phyloP scores from a whole-genome alignment of 2,797 vertebrate species.

The Melanotaenia parkinsoni region DNA sequence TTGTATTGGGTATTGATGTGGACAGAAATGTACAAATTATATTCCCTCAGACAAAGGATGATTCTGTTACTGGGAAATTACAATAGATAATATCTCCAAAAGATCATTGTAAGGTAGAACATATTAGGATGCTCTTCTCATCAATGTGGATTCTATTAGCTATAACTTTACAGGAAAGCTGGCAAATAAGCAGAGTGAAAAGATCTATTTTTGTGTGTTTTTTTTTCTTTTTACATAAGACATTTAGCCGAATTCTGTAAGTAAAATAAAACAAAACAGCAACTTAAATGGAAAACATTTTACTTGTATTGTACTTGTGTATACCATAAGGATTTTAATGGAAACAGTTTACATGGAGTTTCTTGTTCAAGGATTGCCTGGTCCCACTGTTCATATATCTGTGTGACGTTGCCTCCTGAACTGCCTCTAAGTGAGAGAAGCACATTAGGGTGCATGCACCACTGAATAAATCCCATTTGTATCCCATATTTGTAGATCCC shows the following conservation, averaged over 20 bases:
- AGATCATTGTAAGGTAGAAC: not conserved
- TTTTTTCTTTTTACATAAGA: not conserved
- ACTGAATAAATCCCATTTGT: constrained; percentile 74
- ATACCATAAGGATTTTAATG: constrained; percentile 48
- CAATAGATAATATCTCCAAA: not conserved
- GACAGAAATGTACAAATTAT: not conserved
- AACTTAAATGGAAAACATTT: constrained; percentile 59
- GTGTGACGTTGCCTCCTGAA: constrained; percentile 28
- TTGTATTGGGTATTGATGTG: not conserved
- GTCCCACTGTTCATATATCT: constrained; percentile 23
- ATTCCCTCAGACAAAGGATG: not conserved
- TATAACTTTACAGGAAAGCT: constrained; percentile 32
- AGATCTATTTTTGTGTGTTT: not conserved
- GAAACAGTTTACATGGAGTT: constrained; percentile 45
- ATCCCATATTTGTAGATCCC: constrained; percentile 59
- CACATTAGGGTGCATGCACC: constrained; percentile 61
- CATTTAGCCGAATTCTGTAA: constrained; percentile 5
- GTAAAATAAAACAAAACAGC: constrained; percentile 39
- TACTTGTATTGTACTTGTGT: constrained; percentile 51
- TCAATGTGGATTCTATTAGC: constrained; percentile 24
- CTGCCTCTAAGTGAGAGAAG: constrained; percentile 21
- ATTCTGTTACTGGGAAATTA: not conserved
- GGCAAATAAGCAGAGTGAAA: constrained; percentile 23
- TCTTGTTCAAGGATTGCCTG: constrained; percentile 14
- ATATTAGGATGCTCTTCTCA: constrained; percentile 15